phyloP scores from a whole-genome alignment of 2,113 vertebrate genomes.

The Microtus richardsoni region DNA sequence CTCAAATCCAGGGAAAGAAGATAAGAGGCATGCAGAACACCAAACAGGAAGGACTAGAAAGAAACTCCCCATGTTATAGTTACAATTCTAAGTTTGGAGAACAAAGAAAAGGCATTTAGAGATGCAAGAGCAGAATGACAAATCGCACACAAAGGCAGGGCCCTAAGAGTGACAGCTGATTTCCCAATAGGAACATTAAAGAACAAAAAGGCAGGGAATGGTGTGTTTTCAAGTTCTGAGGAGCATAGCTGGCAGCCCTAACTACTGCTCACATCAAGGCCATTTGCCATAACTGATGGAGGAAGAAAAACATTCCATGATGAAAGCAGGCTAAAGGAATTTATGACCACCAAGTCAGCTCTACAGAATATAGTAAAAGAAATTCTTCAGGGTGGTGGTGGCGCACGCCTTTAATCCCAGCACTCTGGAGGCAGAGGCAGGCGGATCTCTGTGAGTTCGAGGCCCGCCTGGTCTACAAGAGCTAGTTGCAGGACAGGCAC shows the following conservation, averaged over 20 bases:
- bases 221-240: not conserved
- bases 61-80: not conserved
- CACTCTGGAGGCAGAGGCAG: too few species aligned
- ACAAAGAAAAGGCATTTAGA: not conserved
- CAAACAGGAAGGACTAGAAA: not conserved
- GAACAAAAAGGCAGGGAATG: not conserved
- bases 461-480: too few species aligned
- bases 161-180: not conserved
- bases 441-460: too few species aligned
- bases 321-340: not conserved
- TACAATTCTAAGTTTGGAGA: not conserved
- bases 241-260: not conserved
- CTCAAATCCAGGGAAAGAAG: not conserved
- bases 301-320: not conserved
- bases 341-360: not conserved
- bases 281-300: not conserved
- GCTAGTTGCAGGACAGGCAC: too few species aligned
- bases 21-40: not conserved
- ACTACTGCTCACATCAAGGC: not conserved
- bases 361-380: not conserved
- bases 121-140: not conserved
- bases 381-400: not conserved
- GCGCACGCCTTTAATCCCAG: too few species aligned
- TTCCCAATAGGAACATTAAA: not conserved
- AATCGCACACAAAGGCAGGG: not conserved